Base-by-base conservation (phyloP, 2,888 invertebrate genomes). In the Poecilus cupreus region DNA sequence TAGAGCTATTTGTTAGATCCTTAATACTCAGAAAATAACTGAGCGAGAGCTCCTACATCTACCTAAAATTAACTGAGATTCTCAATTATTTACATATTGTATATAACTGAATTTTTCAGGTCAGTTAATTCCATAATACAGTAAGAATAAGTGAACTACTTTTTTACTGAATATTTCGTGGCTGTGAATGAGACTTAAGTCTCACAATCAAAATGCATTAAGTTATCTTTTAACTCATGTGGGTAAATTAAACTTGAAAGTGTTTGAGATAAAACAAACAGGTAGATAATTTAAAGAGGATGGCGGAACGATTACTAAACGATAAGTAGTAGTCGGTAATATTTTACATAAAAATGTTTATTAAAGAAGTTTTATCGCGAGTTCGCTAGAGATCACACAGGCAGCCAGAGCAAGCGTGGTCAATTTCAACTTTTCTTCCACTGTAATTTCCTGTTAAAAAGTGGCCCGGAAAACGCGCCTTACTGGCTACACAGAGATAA, bases 391-490 rank as follows among this genome's bases (percentile, higher is more conserved):
- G 37, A 54, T 37, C 37, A 60, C 60, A 60, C 60, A 22, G 51
- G 8, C n/a, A 60, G 22, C n/a, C 37, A 39, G 46, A 79, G 51
- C 49, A 57, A 49, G 26, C 37, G 32, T 49, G 79, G 79, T 79
- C 79, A 79, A 70, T 79, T 70, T 20, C 68, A 79, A 79, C 46
- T 79, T 79, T 79, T 79, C 79, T 79, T 49, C 51, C 79, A 68
- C 32, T 70, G 70, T 79, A 79, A 79, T 79, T 79, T 79, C 79
- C 79, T 78, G 78, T 78, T 78, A 78, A 78, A 78, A 78, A 78
- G 64, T 78, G 49, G 26, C 16, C 46, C 49, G 64, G 68, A 68
- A 78, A 46, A 22, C 18, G 72, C 32, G 37, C 18, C 68, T 37
- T 39, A 49, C 46, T 72, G 46, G n/a, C 72, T 49, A 46, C 46